A percentile compares a stretch with the other conserved stretches of the same genome.
phyloP scores from a whole-genome alignment of 1,140 invertebrate genomes.

The Eueides isabella region DNA sequence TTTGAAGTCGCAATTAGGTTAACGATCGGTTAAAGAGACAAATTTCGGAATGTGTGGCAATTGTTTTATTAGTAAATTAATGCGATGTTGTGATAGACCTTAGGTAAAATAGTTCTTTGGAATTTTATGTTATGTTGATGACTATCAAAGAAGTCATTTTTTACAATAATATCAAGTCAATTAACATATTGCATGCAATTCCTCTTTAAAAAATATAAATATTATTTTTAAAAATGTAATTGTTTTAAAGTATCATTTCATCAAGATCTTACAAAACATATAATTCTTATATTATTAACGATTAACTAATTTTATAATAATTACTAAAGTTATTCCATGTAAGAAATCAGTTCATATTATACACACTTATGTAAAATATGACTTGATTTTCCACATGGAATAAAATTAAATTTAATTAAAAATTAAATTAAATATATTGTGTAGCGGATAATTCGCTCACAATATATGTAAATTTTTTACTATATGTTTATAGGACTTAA shows the following conservation, averaged over 20 bases:
- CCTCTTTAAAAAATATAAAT: neutral
- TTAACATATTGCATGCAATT: neutral
- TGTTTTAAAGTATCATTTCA: too few relatives aligned
- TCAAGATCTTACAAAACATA: too few relatives aligned
- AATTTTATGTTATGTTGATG: neutral
- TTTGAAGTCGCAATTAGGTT: conserved; percentile 65
- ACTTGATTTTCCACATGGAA: neutral
- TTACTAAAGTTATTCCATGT: too few relatives aligned
- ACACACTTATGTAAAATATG: neutral
- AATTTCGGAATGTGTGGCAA: conserved; percentile 33
- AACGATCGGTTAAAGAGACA: conserved; percentile 48
- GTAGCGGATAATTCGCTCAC: neutral
- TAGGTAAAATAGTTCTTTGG: conserved; percentile 19
- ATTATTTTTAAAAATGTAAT: neutral
- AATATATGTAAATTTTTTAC: neutral
- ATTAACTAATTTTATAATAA: too few relatives aligned
- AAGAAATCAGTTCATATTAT: too few relatives aligned
- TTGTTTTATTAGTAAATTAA: conserved; percentile 38
- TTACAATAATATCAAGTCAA: neutral
- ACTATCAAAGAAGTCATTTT: neutral
- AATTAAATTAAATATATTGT: neutral
- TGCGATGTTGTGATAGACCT: conserved; percentile 58
- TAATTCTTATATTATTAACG: too few relatives aligned
- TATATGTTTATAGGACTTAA: neutral
- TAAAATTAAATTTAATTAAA: too few relatives aligned